Conservation (phyloP, 2,888 invertebrate species). For the Eucera pruinosa region DNA sequence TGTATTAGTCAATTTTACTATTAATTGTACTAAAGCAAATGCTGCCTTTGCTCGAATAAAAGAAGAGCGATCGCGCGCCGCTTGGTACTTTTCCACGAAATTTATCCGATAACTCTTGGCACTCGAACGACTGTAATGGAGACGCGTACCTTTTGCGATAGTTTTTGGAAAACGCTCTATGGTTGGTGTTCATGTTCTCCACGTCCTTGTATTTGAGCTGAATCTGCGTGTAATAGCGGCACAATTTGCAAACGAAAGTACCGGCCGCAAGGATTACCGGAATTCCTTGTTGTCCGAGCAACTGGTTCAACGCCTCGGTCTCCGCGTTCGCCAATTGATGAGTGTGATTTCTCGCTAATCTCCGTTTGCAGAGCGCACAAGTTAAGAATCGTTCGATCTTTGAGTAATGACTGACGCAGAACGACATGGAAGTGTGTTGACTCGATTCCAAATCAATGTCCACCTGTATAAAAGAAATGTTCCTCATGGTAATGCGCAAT, state of each 20-base stretch:
- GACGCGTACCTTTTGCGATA: conserved; percentile 87
- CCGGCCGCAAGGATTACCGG: conserved; percentile 89
- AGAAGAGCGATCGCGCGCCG: no score
- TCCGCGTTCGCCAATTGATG: conserved; percentile 88
- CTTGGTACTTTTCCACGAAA: no score
- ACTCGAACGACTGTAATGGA: no score
- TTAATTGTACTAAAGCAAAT: no score
- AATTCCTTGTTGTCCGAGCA: conserved; percentile 87
- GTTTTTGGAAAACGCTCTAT: conserved; percentile 86
- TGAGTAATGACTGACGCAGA: conserved; percentile 88
- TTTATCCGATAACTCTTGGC: no score
- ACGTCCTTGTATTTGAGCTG: conserved; percentile 87
- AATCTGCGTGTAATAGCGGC: conserved; percentile 91
- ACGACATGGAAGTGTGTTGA: conserved; percentile 81
- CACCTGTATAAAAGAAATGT: conserved; percentile 72
- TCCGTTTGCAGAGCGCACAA: conserved; percentile 91
- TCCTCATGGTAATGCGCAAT: no score
- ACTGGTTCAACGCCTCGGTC: conserved; percentile 85
- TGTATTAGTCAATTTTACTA: no score
- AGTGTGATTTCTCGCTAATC: conserved; percentile 91
- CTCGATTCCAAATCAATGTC: conserved; percentile 84
- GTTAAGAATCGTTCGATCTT: conserved; percentile 90
- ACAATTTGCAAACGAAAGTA: conserved; percentile 92
- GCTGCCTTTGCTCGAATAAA: no score
- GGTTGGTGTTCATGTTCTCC: conserved; percentile 84